A percentile compares a stretch with the other conserved stretches of the same genome.
Conservation (phyloP, 2,113 vertebrate genomes). For the Miniopterus natalensis region DNA sequence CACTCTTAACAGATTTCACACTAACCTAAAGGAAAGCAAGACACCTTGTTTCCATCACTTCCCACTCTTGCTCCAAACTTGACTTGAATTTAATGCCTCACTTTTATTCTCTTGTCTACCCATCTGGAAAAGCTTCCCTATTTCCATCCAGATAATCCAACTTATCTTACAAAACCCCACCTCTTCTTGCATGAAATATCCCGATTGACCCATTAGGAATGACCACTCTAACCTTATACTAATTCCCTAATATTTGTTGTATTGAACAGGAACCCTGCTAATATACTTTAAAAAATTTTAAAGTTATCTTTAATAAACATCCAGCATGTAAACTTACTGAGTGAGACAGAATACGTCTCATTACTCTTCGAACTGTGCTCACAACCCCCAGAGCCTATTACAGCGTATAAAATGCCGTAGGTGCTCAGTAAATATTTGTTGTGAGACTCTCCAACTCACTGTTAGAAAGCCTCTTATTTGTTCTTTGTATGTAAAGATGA, state of each 20-base stretch:
- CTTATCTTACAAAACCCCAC: background rate
- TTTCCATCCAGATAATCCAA: background rate
- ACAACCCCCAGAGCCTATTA: background rate
- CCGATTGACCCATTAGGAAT: background rate
- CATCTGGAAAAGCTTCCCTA: background rate
- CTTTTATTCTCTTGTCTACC: background rate
- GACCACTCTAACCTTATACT: background rate
- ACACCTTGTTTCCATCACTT: background rate
- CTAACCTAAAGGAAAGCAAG: background rate
- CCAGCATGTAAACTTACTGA: background rate
- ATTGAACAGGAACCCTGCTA: background rate
- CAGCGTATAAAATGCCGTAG: background rate
- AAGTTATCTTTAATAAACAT: background rate
- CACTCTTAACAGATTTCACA: background rate
- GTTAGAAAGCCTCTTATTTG: background rate
- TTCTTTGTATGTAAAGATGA: background rate
- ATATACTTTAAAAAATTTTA: background rate
- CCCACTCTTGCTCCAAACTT: background rate
- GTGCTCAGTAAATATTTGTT: background rate
- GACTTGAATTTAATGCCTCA: background rate
- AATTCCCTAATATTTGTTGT: background rate
- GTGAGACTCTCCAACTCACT: background rate
- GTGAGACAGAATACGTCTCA: background rate
- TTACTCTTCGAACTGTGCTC: background rate
- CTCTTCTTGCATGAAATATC: background rate